A percentile compares a stretch with the other conserved stretches of the same genome.
Evolutionary conservation across 1,140 invertebrate species (phyloP).

Genomic region (Zaprionus davidi): DNA sequence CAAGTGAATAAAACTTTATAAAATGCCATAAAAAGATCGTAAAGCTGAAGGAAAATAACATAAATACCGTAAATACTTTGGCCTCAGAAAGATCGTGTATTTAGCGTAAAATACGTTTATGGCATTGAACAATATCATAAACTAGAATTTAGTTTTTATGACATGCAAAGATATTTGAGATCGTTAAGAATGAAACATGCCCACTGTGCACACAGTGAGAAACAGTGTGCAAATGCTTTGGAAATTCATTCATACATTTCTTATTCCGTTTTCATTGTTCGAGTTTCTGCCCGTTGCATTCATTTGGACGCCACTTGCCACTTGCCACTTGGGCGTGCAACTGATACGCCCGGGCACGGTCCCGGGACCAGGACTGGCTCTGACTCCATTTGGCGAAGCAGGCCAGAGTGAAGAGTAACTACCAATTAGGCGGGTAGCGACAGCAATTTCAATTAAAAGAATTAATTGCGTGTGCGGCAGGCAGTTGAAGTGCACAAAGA

Average conservation of each 20-base stretch:
- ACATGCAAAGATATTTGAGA: background rate
- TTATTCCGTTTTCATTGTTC: slow-evolving; percentile 46
- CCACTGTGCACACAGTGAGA: background rate
- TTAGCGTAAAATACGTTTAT: background rate
- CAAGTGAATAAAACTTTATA: background rate
- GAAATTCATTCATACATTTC: slow-evolving; percentile 60
- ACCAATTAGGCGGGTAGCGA: slow-evolving; percentile 78
- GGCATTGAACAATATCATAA: slow-evolving; percentile 1
- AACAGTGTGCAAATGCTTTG: slow-evolving; percentile 55
- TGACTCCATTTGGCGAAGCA: slow-evolving; percentile 4
- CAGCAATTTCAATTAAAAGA: slow-evolving; percentile 79
- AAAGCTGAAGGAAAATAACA: background rate
- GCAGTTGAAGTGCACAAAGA: slow-evolving; percentile 51
- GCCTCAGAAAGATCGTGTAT: background rate
- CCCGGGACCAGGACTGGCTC: background rate
- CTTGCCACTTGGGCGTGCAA: slow-evolving; percentile 70
- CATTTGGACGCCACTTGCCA: slow-evolving; percentile 70
- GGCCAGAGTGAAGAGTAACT: slow-evolving; percentile 57
- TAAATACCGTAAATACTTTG: background rate
- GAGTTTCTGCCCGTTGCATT: slow-evolving; percentile 60
- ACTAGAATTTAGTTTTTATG: slow-evolving; percentile 37
- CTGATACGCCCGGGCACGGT: slow-evolving; percentile 51
- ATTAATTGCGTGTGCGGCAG: slow-evolving; percentile 79
- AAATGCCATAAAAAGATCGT: background rate
- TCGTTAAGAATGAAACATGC: background rate